Evolutionary conservation across 2,888 invertebrate species (phyloP).

Genomic region (Nebria salina): DNA sequence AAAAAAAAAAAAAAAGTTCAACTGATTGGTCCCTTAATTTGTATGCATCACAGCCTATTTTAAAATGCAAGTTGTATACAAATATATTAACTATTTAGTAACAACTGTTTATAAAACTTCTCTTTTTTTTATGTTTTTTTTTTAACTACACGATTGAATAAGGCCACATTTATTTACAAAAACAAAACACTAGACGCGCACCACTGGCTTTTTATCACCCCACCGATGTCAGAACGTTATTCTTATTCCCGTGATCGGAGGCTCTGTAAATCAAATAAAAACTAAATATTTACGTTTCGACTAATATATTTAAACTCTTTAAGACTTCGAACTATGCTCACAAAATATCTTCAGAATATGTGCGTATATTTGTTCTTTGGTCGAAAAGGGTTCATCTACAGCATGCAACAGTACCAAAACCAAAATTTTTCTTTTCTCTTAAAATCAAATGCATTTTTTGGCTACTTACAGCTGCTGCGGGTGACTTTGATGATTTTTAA

Average conservation of each 20-base stretch:
- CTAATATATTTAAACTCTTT: background rate
- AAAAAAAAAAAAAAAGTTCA: background rate
- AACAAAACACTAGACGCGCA: slow-evolving; percentile 23
- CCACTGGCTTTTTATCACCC: slow-evolving; percentile 54
- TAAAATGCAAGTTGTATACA: slow-evolving; percentile 58
- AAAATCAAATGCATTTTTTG: background rate
- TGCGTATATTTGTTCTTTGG: background rate
- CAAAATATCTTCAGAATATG: background rate
- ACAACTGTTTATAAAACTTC: slow-evolving; percentile 42
- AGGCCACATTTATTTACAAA: slow-evolving; percentile 46
- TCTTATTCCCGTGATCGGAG: slow-evolving; percentile 69
- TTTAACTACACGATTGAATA: slow-evolving; percentile 31
- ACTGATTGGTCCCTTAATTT: slow-evolving; percentile 60
- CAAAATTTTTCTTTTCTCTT: background rate
- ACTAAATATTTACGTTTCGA: background rate
- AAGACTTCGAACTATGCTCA: background rate
- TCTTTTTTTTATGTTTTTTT: slow-evolving; percentile 18
- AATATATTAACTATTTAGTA: slow-evolving; percentile 47
- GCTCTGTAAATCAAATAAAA: slow-evolving; percentile 60
- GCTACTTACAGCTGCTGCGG: slow-evolving; percentile 36
- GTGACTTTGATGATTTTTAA: background rate
- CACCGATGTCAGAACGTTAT: slow-evolving; percentile 69
- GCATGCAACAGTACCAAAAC: slow-evolving; percentile 34
- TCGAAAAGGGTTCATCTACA: background rate
- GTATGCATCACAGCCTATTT: slow-evolving; percentile 61